Evolutionary conservation across 2,888 invertebrate species (phyloP).

Genomic region (Cabera pusaria): DNA sequence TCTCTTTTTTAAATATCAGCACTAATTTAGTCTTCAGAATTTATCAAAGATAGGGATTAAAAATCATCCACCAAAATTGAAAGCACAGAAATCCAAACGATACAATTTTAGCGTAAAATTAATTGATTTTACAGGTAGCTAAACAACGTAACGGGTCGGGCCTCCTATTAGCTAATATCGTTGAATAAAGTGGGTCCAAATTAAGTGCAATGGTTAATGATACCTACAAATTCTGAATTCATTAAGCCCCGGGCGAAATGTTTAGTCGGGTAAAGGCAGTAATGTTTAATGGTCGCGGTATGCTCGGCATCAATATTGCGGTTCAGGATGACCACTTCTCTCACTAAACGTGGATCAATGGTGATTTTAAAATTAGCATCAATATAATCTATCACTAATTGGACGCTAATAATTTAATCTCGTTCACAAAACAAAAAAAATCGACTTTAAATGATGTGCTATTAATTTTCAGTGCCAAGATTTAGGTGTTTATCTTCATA

Average conservation of each 20-base stretch:
- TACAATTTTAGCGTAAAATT: slow-evolving; percentile 16
- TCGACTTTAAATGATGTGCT: too few species aligned
- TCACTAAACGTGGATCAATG: slow-evolving; percentile 32
- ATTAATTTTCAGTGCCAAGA: too few species aligned
- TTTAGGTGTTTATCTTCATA: too few species aligned
- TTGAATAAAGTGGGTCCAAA: slow-evolving; percentile 52
- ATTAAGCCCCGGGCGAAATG: slow-evolving; percentile 62
- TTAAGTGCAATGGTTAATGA: slow-evolving; percentile 66
- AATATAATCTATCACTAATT: too few species aligned
- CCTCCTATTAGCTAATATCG: slow-evolving; percentile 26
- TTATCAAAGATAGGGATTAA: not conserved
- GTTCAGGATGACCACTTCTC: slow-evolving; percentile 51
- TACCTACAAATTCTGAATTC: slow-evolving; percentile 65
- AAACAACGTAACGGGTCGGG: slow-evolving; percentile 19
- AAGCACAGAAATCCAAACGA: slow-evolving; percentile 4
- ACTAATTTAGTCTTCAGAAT: too few species aligned
- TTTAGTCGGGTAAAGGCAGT: slow-evolving; percentile 46
- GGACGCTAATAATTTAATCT: too few species aligned
- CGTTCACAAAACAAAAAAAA: too few species aligned
- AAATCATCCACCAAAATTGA: not conserved
- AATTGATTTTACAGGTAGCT: slow-evolving; percentile 23
- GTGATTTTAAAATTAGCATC: slow-evolving; percentile 37
- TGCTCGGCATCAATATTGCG: slow-evolving; percentile 67
- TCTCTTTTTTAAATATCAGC: too few species aligned
- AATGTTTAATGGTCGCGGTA: slow-evolving; percentile 64